Base-by-base conservation (phyloP, 2,113 vertebrate species). In the Cyprinodon tularosa region DNA sequence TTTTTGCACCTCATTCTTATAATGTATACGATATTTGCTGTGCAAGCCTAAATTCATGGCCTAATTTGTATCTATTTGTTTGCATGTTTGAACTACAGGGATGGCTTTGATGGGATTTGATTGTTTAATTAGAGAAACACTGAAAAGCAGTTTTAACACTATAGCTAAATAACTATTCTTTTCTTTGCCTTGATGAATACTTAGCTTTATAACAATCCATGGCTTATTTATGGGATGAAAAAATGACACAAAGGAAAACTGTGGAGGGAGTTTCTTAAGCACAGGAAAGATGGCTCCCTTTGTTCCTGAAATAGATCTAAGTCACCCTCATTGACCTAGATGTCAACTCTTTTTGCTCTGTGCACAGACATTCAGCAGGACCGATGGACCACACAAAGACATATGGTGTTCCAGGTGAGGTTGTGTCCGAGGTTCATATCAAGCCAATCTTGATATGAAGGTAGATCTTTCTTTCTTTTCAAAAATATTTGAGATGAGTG, bases 241-340 rank as follows among this genome's bases (percentile, higher is more conserved):
- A n/a, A 57, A 6, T 2, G 20, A 57, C 50, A n/a, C 17, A 57
- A 57, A n/a, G 2, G 2, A 20, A n/a, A 57, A 3, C 14, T 20
- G 50, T 57, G 57, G 67, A 62, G 57, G 10, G 45, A 66, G 20
- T 47, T 88, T 85, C 84, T 86, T 77, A 76, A 71, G 86, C 78
- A 86, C 85, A 82, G 67, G 45, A 71, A 82, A 76, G 66, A 20
- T 37, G 60, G 75, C 61, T 86, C 79, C 62, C 69, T 44, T 42
- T 76, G 81, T 86, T 89, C 72, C 84, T 71, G 85, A 48, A 22
- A 90, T 68, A 62, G 80, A 64, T 63, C 82, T 85, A 86, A 92
- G 78, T 93, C 90, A 90, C 84, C 80, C 73, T 22, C 17, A 40
- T 76, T 84, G 91, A 91, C 89, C 88, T 76, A 81, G 73, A 91